Base-by-base conservation (phyloP, 30 jellyfish, hydroid and myxozoan species). In the Aurelia coerulea region DNA sequence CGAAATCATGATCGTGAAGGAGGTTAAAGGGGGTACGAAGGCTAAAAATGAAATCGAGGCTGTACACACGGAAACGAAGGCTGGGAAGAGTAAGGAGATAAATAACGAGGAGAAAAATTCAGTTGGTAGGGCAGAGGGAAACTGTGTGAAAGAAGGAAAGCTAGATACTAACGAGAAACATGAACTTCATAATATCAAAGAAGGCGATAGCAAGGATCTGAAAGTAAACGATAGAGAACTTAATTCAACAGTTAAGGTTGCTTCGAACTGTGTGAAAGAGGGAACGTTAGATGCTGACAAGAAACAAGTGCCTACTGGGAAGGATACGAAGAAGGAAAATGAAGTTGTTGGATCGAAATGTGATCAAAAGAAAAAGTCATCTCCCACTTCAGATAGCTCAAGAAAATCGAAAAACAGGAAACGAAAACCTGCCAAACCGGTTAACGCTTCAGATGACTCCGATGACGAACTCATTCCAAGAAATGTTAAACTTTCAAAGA, bases 351-450 rank as follows among this genome's bases (percentile, higher is more conserved):
- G 35, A 23, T 54, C 54, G 70, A 68, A 68, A 23, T 5, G 53
- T 32, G 84, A 35, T 11, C 19, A 50, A 13, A 37, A 19, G 12
- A 64, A 83, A 71, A 83, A 83, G 74, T n/a, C 17, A 0, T 83
- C 92, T 4, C 84, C 91, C 13, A 19, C 42, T 0, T 83, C 92
- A 16, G 92, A 83, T 64, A 85, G 86, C 18, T 75, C 82, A 29
- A 60, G 56, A 13, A 81, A 81, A 65, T 10, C 66, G 62, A 81
- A 73, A 81, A 50, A 19, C 31, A 84, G 92, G 16, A 83, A 83
- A 73, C 35, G 92, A 33, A 83, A 71, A 58, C 75, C 59, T 18
- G 80, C 74, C 4, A 65, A 51, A 17, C 85, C 19, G 12, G 68
- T 71, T 1, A 51, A 52, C 32, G 81, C 29, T 13, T 83, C 85